Base-by-base conservation (phyloP, 1,140 invertebrate species). In the Habropoda laboriosa region DNA sequence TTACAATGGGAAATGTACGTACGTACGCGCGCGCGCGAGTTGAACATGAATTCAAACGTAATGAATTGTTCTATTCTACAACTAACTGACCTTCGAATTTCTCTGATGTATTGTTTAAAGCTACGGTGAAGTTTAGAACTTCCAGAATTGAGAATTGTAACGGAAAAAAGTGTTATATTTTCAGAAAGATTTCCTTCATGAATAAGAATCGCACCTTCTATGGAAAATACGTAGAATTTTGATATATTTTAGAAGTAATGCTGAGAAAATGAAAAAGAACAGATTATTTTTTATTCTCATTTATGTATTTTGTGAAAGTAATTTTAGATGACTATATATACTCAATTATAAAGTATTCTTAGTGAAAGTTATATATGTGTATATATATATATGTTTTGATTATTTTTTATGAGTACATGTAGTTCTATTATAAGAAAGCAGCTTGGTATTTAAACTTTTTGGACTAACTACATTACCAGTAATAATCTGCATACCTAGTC, bases 401-500 rank as follows among this genome's bases (percentile, higher is more conserved):
- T 49, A 63, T 70, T 47, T 71, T 68, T 57, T 63, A 35, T 47
- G 35, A 79, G 58, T 55, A 53, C 21, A 79, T 13, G 30, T 63
- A 79, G 40, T 63, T 79, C 30, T 79, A 53, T 63, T 60, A 27
- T 35, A 53, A 7, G n/a, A 81, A 61, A 70, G 40, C 58, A 77
- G 74, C 66, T 78, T 70, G 42, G 40, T 72, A 81, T 81, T 78
- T 76, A 79, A 47, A 67, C 32, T 81, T 67, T n/a, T 45, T 81
- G 24, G 18, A 70, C 55, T 77, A 81, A 51, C 30, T 81, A 77
- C 32, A 78, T 71, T 71, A 79, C 47, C 51, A 63, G 40, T 45
- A 79, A 63, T 67, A 80, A 81, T 78, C 67, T 81, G 42, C 77
- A 81, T 72, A 81, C 80, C 80, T 81, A 81, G 80, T 81, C 80